Base-by-base conservation (phyloP, 2,888 invertebrate genomes). In the Athalia circularis region DNA sequence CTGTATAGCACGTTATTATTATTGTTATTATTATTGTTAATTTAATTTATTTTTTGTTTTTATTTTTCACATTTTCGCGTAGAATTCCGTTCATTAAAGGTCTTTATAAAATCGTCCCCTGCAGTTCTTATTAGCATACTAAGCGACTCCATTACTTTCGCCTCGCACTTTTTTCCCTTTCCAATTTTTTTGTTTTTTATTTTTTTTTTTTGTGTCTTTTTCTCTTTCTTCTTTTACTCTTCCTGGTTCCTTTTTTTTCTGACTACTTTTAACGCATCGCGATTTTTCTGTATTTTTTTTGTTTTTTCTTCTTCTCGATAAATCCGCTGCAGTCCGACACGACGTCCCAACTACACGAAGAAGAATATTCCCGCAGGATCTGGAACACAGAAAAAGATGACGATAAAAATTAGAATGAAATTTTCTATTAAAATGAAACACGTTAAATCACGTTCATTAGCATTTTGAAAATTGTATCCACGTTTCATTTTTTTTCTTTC, bases 61-160 rank as follows among this genome's bases (percentile, higher is more conserved):
- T 29, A 59, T 48, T 61, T 52, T 13, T 50, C 45, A 45, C 57
- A 74, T n/a, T 59, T 15, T 29, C 29, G 29, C 61, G n/a, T 74
- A 52, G 29, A n/a, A 52, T 74, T 61, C 29, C 13, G 59, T 74
- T 59, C 57, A 62, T 74, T 61, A 74, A n/a, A n/a, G 61, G 11
- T 61, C 47, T 74, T 74, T n/a, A 59, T 59, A 50, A 5, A 61
- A 61, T 5, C 75, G 65, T 70, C 76, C 52, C 65, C 67, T 9
- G 62, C 76, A 11, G 11, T 52, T 43, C 48, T 50, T 70, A 77
- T 76, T 52, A 67, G 75, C 77, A 79, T 76, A 54, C 79, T 77
- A 64, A 81, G 76, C 79, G 77, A 50, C 79, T 78, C 72, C 81
- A 79, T 81, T 79, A 77, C 79, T 76, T 52, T 62, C 43, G 11